Evolutionary conservation across 2,888 invertebrate genomes (phyloP).

Genomic region (Macrostomum cliftonense): DNA sequence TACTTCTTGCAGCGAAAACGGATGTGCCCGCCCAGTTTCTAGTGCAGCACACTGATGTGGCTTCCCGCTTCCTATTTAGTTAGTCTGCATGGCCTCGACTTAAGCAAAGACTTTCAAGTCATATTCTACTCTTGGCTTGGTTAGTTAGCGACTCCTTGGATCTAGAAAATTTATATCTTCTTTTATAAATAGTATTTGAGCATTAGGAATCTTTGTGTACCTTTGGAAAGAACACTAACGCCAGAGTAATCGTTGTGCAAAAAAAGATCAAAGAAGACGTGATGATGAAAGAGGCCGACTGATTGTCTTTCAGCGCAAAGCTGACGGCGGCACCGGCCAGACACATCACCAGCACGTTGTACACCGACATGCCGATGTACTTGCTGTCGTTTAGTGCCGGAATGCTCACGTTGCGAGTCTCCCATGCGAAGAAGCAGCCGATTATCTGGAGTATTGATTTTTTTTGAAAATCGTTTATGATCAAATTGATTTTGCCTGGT

Average conservation of each 20-base stretch:
- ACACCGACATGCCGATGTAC: conserved; percentile 90
- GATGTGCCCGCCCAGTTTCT: too few species aligned
- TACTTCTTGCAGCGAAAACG: too few species aligned
- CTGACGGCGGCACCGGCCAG: conserved; percentile 93
- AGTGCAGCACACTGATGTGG: too few species aligned
- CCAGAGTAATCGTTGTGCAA: conserved; percentile 90
- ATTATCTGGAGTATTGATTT: conserved; percentile 53
- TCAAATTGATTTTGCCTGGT: too few species aligned
- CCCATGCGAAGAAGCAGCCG: conserved; percentile 96
- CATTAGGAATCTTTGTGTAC: conserved; percentile 43
- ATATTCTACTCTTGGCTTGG: too few species aligned
- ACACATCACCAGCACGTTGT: conserved; percentile 96
- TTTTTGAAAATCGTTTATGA: too few species aligned
- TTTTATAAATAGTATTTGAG: too few species aligned
- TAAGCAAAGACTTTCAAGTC: too few species aligned
- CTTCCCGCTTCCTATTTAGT: too few species aligned
- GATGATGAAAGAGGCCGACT: conserved; percentile 83
- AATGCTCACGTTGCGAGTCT: conserved; percentile 88
- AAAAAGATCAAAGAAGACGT: conserved; percentile 93
- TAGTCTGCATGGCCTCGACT: too few species aligned
- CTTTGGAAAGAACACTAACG: conserved; percentile 91
- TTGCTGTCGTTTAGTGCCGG: conserved; percentile 95
- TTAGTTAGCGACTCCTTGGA: too few species aligned
- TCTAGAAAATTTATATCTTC: too few species aligned
- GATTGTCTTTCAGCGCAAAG: conserved; percentile 77